Evolutionary conservation across 2,888 invertebrate species (phyloP).

Genomic region (Ferrisia virgata): DNA sequence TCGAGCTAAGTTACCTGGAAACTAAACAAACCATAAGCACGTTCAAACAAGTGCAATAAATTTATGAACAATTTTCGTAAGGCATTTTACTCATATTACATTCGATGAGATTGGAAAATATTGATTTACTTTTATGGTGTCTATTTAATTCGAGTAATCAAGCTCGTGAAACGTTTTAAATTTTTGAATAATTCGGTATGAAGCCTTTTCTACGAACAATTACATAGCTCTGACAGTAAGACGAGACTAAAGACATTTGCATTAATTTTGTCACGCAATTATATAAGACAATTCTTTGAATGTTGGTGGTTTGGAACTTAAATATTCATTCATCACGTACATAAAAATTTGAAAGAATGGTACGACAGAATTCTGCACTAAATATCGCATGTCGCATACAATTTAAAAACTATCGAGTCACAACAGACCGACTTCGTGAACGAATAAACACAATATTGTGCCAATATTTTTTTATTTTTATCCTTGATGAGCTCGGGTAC

Average conservation of each 20-base stretch:
- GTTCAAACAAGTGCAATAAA: too few species aligned
- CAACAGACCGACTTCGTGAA: background rate
- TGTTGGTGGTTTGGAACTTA: background rate
- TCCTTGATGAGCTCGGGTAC: background rate
- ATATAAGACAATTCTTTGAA: background rate
- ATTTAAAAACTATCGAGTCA: background rate
- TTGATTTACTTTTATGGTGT: too few species aligned
- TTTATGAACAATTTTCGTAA: too few species aligned
- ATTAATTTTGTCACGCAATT: background rate
- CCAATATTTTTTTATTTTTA: background rate
- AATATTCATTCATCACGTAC: background rate
- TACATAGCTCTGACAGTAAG: background rate
- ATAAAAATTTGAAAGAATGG: background rate
- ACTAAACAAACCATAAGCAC: too few species aligned
- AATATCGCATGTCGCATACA: slow-evolving; percentile 8
- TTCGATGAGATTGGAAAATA: too few species aligned
- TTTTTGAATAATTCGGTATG: background rate
- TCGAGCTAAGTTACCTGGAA: too few species aligned
- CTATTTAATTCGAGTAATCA: too few species aligned
- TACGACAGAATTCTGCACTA: background rate
- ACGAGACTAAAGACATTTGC: background rate
- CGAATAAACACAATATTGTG: background rate
- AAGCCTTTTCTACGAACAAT: background rate
- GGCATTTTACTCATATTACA: too few species aligned
- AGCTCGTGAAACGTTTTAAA: background rate